These are phyloP conservation scores for Orchesella cincta DNA, from an alignment of 1,140 invertebrate genomes.

Conservation along the genomic window DNA sequence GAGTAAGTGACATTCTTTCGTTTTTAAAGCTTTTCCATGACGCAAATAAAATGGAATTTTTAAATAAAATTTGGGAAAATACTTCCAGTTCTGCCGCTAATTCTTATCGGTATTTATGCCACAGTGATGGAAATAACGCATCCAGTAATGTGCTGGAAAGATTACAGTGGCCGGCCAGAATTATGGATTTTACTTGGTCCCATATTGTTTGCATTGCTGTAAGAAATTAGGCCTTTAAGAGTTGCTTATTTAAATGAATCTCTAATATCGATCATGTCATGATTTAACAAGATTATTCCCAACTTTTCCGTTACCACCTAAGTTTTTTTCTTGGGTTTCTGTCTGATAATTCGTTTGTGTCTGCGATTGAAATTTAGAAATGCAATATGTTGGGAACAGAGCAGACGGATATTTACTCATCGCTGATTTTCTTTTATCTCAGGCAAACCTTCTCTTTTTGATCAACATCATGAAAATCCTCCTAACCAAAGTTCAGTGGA, in stretches of 20 bases:
- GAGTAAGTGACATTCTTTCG: too few species aligned
- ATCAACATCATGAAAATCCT: constrained; percentile 61
- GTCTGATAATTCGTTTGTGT: too few species aligned
- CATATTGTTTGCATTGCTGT: constrained; percentile 57
- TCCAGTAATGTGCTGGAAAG: constrained; percentile 57
- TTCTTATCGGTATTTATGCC: constrained; percentile 57
- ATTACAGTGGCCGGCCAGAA: constrained; percentile 54
- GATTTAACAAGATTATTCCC: too few species aligned
- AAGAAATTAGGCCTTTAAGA: constrained; percentile 49
- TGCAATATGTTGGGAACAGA: too few species aligned
- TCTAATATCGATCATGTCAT: too few species aligned
- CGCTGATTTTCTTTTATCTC: constrained; percentile 37
- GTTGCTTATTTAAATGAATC: not conserved
- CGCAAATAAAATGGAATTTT: too few species aligned
- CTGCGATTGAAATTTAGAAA: too few species aligned
- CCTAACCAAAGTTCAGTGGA: constrained; percentile 57
- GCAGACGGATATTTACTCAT: not conserved
- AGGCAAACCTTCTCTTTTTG: constrained; percentile 60
- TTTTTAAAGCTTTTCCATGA: too few species aligned
- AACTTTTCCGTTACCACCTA: too few species aligned
- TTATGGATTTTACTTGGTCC: constrained; percentile 59
- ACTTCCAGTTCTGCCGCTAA: constrained; percentile 57
- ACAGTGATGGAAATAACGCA: constrained; percentile 54
- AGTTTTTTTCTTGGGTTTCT: too few species aligned
- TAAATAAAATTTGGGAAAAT: too few species aligned